These are phyloP conservation scores for Luehdorfia chinensis DNA, from an alignment of 1,140 invertebrate species.

Conservation along the genomic window DNA sequence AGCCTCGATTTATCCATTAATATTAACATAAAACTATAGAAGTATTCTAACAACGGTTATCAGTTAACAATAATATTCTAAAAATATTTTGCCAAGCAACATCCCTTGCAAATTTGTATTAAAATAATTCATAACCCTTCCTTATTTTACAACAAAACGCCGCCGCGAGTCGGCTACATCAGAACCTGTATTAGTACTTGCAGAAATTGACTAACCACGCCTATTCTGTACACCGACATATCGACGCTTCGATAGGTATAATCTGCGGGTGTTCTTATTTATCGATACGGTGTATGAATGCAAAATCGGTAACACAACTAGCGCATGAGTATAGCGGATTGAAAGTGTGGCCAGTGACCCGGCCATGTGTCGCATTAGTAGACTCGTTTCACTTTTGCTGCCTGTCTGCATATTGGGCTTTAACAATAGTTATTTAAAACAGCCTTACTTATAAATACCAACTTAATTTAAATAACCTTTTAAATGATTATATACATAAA, in stretches of 20 bases:
- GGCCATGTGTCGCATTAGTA: slow-evolving; percentile 29
- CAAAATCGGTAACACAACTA: slow-evolving; percentile 32
- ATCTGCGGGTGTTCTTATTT: slow-evolving; percentile 20
- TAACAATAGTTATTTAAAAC: too few species aligned
- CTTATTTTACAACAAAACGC: slow-evolving; percentile 26
- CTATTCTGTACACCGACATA: slow-evolving; percentile 21
- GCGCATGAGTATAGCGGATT: slow-evolving; percentile 23
- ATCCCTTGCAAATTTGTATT: too few species aligned
- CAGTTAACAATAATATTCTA: too few species aligned
- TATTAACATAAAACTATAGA: too few species aligned
- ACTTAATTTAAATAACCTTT: too few species aligned
- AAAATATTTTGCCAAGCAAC: too few species aligned
- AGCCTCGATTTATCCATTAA: too few species aligned
- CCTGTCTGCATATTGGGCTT: too few species aligned
- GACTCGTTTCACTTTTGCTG: slow-evolving; percentile 25
- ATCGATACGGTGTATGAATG: slow-evolving; percentile 22
- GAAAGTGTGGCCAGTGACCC: slow-evolving; percentile 35
- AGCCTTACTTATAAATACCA: too few species aligned
- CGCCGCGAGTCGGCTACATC: slow-evolving; percentile 16
- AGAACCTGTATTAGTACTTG: slow-evolving; percentile 45
- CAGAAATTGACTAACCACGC: slow-evolving; percentile 28
- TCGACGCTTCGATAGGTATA: slow-evolving; percentile 22
- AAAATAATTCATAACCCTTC: slow-evolving; percentile 30
- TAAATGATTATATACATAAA: too few species aligned
- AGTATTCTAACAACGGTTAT: too few species aligned